A percentile compares a stretch with the other conserved stretches of the same genome.
These are phyloP conservation scores for Nanger granti DNA, from an alignment of 2,113 vertebrate species.

Conservation along the genomic window DNA sequence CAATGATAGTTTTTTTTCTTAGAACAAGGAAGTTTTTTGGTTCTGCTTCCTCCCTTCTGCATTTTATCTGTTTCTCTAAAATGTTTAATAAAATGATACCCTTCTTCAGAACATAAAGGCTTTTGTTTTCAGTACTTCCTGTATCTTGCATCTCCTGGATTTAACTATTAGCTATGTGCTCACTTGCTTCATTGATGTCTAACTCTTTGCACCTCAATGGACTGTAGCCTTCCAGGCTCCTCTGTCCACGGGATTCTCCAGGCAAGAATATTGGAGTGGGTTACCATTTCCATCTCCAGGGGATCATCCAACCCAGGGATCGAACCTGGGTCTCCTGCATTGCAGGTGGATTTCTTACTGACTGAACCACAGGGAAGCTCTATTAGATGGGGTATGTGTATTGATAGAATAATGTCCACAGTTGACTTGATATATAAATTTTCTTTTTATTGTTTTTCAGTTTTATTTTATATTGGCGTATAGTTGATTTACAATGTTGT, in stretches of 20 bases:
- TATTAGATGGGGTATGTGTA: fast-evolving
- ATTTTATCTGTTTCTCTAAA: background rate
- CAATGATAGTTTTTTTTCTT: background rate
- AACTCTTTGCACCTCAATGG: background rate
- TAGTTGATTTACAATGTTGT: background rate
- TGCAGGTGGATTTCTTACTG: background rate
- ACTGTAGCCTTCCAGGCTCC: background rate
- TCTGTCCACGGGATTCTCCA: background rate
- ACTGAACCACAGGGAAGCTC: background rate
- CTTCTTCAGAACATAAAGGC: background rate
- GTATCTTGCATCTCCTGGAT: background rate
- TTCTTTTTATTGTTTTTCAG: background rate
- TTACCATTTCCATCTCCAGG: background rate
- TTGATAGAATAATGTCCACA: background rate
- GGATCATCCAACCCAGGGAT: background rate
- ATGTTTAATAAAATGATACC: background rate
- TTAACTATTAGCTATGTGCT: background rate
- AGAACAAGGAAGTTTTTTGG: background rate
- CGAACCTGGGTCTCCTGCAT: background rate
- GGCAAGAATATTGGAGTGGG: background rate
- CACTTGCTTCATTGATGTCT: background rate
- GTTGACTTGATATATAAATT: background rate
- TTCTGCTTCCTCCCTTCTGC: background rate
- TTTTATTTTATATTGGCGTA: background rate
- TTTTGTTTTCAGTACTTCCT: background rate